Evolutionary conservation across 1,140 invertebrate genomes (phyloP), one percentile per base, ranked within the genome.

Genomic region (Lepidurus couesii): DNA sequence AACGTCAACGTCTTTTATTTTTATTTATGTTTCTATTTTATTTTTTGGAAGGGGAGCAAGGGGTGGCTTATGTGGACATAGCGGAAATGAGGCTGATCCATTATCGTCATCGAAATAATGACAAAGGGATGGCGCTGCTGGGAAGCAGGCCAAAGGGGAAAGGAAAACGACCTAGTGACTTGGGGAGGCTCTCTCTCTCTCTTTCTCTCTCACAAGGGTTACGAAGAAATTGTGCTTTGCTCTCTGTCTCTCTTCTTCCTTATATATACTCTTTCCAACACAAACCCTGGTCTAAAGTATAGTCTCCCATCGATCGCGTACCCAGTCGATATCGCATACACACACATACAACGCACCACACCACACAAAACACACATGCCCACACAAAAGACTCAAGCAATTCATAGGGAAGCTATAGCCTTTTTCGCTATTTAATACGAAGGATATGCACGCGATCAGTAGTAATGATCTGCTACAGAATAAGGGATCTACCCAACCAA

Each of bases 61-160:
- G 53, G 53, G n/a, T 65, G 53, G 53, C 53, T 65, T 65, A 65
- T 65, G 53, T 65, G 53, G 53, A 65, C n/a, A 65, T 21, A 65
- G 53, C 53, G 53, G 53, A 65, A 65, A 65, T 65, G 53, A 65
- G 53, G 16, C 53, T n/a, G 53, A 65, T 65, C 53, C 53, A 65
- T 65, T 65, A 65, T 65, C 53, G 53, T 65, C 53, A 65, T 65
- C 53, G 53, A 65, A 65, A 65, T 65, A 65, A 34, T 21, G 53
- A 65, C 53, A 65, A 65, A 65, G 53, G 53, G 53, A 65, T 65
- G 13, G 53, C 53, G 53, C 53, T 65, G 53, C 53, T 65, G 53
- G 53, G 53, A 65, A 65, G 21, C 53, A 65, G 53, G 53, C 53
- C 53, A 65, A 65, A 65, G 13, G 53, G 13, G 53, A 21, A 16